Base-by-base conservation (phyloP, 1,140 invertebrate species). In the Pomacea maculata region DNA sequence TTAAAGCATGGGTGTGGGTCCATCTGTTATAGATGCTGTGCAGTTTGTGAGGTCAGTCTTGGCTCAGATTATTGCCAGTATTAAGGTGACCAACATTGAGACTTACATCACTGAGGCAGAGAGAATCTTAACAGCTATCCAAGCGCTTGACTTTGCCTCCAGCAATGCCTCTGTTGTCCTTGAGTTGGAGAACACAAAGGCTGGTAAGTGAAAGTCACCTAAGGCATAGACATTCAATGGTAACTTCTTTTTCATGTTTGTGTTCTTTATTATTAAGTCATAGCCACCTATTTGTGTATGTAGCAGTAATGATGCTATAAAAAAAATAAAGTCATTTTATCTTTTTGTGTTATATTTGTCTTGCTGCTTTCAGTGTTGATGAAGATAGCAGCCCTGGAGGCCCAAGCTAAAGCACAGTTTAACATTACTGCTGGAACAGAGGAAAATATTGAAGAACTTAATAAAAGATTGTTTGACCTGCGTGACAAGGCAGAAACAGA, bases 61-160 rank as follows among this genome's bases (percentile, higher is more conserved):
- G n/a, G 70, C 84, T 19, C 84, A 84, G 19, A 89, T 91, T n/a
- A 79, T 86, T 65, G 83, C 85, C 54, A 85, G 85, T 6, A 88
- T 88, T 75, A 84, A 87, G 29, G 79, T 86, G 15, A 95, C 95
- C 0, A 95, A 95, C 88, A 93, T 96, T 0, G 96, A 97, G 73
- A 94, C 93, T 25, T 95, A 96, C 0, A 85, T 97, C 8, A 91
- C 93, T 17, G 94, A 96, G 87, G 96, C 96, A 0, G 92, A 95
- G 81, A 89, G 93, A 1, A 94, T 96, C 8, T 91, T 96, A 21
- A 92, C 92, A 2, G 93, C 93, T 65, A 95, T 97, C 55, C 92
- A 94, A 79, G 91, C 90, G 75, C 93, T 93, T 12, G 92, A 93
- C 77, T 94, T 95, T 80, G 90, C 89, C 1, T 86, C 84, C 21